A percentile compares a stretch with the other conserved stretches of the same genome.
Evolutionary conservation across 2,888 invertebrate genomes (phyloP).

Genomic region (Drosophila multiciliata): DNA sequence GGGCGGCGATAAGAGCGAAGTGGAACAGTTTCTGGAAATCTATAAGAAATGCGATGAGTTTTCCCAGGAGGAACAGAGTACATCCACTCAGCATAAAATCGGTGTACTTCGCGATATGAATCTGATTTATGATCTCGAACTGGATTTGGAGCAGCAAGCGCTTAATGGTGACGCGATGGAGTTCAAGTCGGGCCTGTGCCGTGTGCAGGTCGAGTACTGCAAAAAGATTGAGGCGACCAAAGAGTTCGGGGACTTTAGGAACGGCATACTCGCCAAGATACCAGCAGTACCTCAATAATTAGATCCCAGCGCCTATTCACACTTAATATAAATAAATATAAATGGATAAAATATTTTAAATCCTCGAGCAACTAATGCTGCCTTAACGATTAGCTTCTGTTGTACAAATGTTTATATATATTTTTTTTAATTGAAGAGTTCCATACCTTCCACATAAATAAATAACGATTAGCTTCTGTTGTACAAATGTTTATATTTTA

Average conservation of each 20-base stretch:
- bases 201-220: constrained; percentile 81
- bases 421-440: too few relatives aligned
- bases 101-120: constrained; percentile 80
- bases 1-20: constrained; percentile 80
- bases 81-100: constrained; percentile 79
- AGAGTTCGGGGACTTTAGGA: constrained; percentile 76
- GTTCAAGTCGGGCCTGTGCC: constrained; percentile 78
- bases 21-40: constrained; percentile 80
- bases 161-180: constrained; percentile 71
- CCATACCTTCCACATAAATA: too few relatives aligned
- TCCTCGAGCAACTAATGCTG: constrained; percentile 40
- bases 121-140: constrained; percentile 75
- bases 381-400: constrained; percentile 25
- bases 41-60: constrained; percentile 80
- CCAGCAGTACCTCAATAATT: constrained; percentile 43
- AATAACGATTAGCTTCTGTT: constrained; percentile 11
- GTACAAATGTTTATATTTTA: constrained; percentile 2
- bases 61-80: constrained; percentile 56
- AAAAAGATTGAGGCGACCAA: constrained; percentile 80
- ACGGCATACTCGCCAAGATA: constrained; percentile 80
- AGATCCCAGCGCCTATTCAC: constrained; percentile 39
- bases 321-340: not conserved
- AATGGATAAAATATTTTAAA: constrained; percentile 16
- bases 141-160: constrained; percentile 71
- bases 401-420: too few relatives aligned